Base-by-base conservation (phyloP, 2,113 vertebrate species). In the Ptychochromis oligacanthus region DNA sequence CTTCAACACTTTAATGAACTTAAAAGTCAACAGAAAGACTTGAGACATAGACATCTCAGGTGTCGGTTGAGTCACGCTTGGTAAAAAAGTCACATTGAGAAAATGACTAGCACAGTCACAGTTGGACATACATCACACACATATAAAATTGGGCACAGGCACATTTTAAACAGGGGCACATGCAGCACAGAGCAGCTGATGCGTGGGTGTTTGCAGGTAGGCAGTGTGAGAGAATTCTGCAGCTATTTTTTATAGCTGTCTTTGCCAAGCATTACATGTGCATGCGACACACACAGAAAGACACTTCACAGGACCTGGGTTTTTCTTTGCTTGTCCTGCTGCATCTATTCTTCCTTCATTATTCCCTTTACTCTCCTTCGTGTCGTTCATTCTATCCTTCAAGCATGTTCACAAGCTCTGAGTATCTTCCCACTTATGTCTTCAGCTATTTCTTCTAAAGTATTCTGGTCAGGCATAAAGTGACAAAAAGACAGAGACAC, bases 181-280 rank as follows among this genome's bases (percentile, higher is more conserved):
- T 24, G 54, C 75, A 75, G 79, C 76, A n/a, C 80, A 80, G 49
- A 91, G 86, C 92, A 94, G 92, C 82, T 93, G 93, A 90, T 55
- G 90, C 65, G 93, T 94, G 93, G 93, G 93, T 40, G 88, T 89
- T 80, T 86, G 89, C 92, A 93, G 93, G 93, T 91, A 91, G 93
- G 93, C 81, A 90, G 87, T 85, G 90, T 82, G 82, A 92, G 61
- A 87, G 81, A 79, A 55, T 80, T 86, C 77, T 36, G 40, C 67
- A 77, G 87, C 65, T 62, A 80, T 84, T 87, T 90, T 87, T 72
- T 57, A 52, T 86, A 80, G n/a, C 83, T 9, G 20, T 70, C 75
- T 79, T 72, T 70, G 87, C 72, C 83, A 90, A 86, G 84, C 20
- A 56, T 60, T 76, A 62, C 74, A 77, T 28, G 56, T 52, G 81